Evolutionary conservation across 1,140 invertebrate genomes (phyloP), one percentile per base, ranked within the genome.

Genomic region (Hormaphis cornu): DNA sequence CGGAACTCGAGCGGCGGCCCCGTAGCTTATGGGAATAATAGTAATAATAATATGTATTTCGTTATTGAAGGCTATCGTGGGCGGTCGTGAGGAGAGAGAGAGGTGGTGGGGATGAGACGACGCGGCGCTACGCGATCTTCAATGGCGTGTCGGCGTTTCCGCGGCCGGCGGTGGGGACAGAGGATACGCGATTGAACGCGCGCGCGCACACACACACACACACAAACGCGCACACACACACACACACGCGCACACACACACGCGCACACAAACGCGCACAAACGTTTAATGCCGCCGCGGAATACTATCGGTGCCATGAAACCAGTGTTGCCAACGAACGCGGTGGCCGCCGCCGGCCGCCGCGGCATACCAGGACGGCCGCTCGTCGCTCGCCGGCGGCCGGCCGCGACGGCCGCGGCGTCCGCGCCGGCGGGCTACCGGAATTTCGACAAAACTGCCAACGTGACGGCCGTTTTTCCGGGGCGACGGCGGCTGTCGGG

Each of bases 391-490:
- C 28, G 52, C 52, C 52, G 52, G 28, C 44, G 42, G 61, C 28
- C 61, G 44, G 61, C 61, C 61, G 14, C 48, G 42, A 48, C 61
- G 61, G 50, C 20, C 28, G 61, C 24, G 42, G 14, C 7, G 37
- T 8, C 37, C 7, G 37, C 61, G 61, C 30, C 28, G 24, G 42
- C 59, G 42, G 28, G 61, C 61, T 66, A 50, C 61, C 61, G 61
- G 61, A 50, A 66, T 66, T 63, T 66, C 61, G 61, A 66, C 61
- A 48, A 50, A 48, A 66, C 61, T 66, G 44, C 61, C 61, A 66
- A 66, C 61, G 44, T 66, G 61, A 66, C 61, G 54, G 40, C 54
- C 33, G n/a, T n/a, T n/a, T n/a, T n/a, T n/a, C 20, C 10, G 28
- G 8, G 16, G 28, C 14, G 8, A 10, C 50, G 46, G 46, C 14